Evolutionary conservation across 2,888 invertebrate species (phyloP).

Genomic region (Anorthoa munda): DNA sequence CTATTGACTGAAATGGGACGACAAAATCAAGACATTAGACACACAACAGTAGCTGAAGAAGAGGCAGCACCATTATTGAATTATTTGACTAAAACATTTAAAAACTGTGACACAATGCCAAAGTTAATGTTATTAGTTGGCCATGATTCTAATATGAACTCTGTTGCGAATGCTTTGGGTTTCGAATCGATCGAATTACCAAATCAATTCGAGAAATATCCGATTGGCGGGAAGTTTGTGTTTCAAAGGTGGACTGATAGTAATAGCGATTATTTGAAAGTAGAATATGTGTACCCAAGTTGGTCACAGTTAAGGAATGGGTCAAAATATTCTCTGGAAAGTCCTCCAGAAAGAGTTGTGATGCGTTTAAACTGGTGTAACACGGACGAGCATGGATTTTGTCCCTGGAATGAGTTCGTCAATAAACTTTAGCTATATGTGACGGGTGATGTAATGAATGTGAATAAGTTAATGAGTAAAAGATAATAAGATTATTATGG

Average conservation of each 20-base stretch:
- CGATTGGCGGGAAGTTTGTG: too few relatives aligned
- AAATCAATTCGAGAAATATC: too few relatives aligned
- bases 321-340: constrained; percentile 34
- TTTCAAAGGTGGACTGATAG: too few relatives aligned
- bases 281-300: constrained; percentile 55
- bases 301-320: constrained; percentile 54
- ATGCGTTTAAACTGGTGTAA: constrained; percentile 54
- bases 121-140: too few relatives aligned
- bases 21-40: constrained; percentile 38
- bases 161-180: too few relatives aligned
- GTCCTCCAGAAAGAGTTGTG: constrained; percentile 49
- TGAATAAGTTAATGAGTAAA: too few relatives aligned
- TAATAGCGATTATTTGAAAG: constrained; percentile 46
- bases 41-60: constrained; percentile 44
- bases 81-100: too few relatives aligned
- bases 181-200: too few relatives aligned
- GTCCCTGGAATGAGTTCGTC: constrained; percentile 56
- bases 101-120: too few relatives aligned
- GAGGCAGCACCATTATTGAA: constrained; percentile 1
- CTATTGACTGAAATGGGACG: constrained; percentile 34
- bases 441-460: too few relatives aligned
- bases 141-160: too few relatives aligned
- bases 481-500: too few relatives aligned
- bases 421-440: constrained; percentile 28
- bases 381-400: constrained; percentile 44